Evolutionary conservation across 2,113 vertebrate species (phyloP), one percentile per base, ranked within the genome.

Genomic region (Xenus cinereus): DNA sequence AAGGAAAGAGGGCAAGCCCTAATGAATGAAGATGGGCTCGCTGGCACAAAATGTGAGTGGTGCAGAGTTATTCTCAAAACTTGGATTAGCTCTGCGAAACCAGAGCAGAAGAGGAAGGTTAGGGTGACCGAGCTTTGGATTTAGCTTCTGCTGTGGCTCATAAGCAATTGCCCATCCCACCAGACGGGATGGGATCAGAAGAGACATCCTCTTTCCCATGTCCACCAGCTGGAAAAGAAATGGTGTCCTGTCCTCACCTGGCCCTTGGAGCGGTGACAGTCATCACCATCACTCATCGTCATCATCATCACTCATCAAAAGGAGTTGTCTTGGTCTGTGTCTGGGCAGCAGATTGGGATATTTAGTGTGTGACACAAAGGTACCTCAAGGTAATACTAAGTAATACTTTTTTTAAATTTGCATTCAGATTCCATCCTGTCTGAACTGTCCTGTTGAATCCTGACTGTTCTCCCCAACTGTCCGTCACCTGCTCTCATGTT

Each of bases 121-220:
- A 5, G 23, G 14, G 6, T 84, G 81, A 57, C 78, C 73, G 76
- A 78, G 17, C n/a, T 80, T 62, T 64, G 51, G 64, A 10, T 90
- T 89, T 77, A 22, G 26, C 18, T 92, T 75, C 48, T 0, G 5
- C 39, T 53, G 35, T 59, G 86, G 75, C 68, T 80, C 63, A 0
- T 64, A 75, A 88, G 23, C 82, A 73, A 32, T 50, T 88, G 51
- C 27, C 63, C 12, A 27, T 75, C 62, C n/a, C 57, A 19, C 33
- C 15, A 13, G 12, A 50, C 3, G 0, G 3, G 16, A 11, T 68
- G 0, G 3, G 37, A n/a, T n/a, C 2, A 2, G 50, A 19, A 64
- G 20, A 45, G 51, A 64, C 19, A 26, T 87, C 33, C 9, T 82
- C 45, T 51, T 50, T 71, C 6, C 12, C 21, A 27, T 11, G 2